phyloP scores from a whole-genome alignment of 2,888 invertebrate species.

The Noctua janthe region DNA sequence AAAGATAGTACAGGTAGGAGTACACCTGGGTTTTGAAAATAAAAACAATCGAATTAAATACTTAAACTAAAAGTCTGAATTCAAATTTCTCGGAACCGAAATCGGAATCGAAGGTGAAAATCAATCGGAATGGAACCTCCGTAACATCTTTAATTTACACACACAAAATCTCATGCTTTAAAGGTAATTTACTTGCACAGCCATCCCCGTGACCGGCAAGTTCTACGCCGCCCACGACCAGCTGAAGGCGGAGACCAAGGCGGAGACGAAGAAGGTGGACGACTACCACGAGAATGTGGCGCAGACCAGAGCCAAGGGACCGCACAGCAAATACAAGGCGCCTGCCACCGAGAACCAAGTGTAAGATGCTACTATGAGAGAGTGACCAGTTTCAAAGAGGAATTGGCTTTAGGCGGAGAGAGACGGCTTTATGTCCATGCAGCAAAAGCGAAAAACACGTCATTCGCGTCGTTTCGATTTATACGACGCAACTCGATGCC shows the following conservation, averaged over 20 bases:
- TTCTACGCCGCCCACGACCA: slow-evolving; percentile 86
- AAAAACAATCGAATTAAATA: too few species aligned
- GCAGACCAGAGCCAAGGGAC: slow-evolving; percentile 84
- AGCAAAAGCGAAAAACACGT: not conserved
- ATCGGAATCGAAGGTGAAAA: too few species aligned
- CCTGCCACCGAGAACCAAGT: slow-evolving; percentile 83
- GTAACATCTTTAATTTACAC: too few species aligned
- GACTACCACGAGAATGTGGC: slow-evolving; percentile 81
- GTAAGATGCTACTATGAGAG: slow-evolving; percentile 69
- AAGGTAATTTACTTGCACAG: slow-evolving; percentile 60
- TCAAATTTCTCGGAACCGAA: too few species aligned
- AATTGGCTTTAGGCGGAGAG: not conserved
- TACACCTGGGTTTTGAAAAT: too few species aligned
- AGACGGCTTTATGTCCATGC: not conserved
- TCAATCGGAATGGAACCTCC: too few species aligned
- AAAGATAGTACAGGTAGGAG: too few species aligned
- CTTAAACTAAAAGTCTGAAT: too few species aligned
- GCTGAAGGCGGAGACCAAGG: slow-evolving; percentile 74
- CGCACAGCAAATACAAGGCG: slow-evolving; percentile 80
- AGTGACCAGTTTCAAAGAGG: not conserved
- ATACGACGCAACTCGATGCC: too few species aligned
- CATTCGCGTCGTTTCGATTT: too few species aligned
- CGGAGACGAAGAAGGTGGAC: slow-evolving; percentile 78
- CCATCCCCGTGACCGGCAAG: slow-evolving; percentile 84
- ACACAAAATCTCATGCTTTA: not conserved